A percentile compares a stretch with the other conserved stretches of the same genome.
Evolutionary conservation across 2,113 vertebrate genomes (phyloP).

Genomic region (Alligator sinensis): DNA sequence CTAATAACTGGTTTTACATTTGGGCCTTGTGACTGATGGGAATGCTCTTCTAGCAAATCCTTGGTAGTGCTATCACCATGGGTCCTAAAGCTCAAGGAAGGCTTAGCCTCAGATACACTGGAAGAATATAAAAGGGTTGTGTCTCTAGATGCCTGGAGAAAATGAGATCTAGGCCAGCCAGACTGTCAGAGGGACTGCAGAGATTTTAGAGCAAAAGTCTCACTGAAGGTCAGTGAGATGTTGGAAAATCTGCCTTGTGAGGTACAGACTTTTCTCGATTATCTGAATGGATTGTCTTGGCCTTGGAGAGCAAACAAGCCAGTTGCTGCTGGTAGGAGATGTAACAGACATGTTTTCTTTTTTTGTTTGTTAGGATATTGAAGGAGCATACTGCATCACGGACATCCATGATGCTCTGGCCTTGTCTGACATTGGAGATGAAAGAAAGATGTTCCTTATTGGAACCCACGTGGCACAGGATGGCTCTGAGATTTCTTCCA

Average conservation of each 20-base stretch:
- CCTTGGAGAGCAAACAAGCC: background rate
- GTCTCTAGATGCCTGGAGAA: background rate
- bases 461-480: constrained; percentile 84
- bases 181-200: background rate
- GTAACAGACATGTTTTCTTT: constrained; percentile 27
- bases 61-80: background rate
- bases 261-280: too few relatives aligned
- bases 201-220: background rate
- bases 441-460: constrained; percentile 90
- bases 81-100: background rate
- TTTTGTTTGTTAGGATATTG: constrained; percentile 83
- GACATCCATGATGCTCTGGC: constrained; percentile 90
- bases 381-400: constrained; percentile 87
- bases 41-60: background rate
- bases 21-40: background rate
- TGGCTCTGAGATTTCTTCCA: constrained; percentile 78
- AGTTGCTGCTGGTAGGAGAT: background rate
- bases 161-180: background rate
- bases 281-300: background rate
- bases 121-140: background rate
- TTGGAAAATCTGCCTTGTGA: background rate
- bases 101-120: background rate
- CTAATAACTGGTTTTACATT: background rate
- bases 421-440: constrained; percentile 85
- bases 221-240: accelerated